phyloP scores from a whole-genome alignment of 1,140 invertebrate genomes.

The Cyrtorhinus lividipennis region DNA sequence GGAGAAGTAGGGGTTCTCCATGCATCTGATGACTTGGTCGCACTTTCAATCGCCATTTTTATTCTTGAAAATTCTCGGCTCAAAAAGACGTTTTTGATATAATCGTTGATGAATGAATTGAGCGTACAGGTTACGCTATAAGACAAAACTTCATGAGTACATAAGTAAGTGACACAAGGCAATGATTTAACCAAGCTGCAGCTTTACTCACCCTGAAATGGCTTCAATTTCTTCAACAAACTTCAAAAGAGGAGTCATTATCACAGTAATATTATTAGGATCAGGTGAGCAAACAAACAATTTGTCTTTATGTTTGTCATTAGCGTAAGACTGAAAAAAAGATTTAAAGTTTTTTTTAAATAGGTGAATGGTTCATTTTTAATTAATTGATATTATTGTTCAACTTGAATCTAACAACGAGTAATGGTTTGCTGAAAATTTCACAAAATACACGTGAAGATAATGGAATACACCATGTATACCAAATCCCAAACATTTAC shows the following conservation, averaged over 20 bases:
- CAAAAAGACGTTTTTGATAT: constrained; percentile 55
- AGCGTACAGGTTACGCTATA: constrained; percentile 46
- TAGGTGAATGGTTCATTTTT: too few relatives aligned
- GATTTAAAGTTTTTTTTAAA: too few relatives aligned
- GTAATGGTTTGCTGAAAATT: too few relatives aligned
- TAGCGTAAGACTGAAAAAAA: constrained; percentile 3
- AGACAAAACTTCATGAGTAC: constrained; percentile 18
- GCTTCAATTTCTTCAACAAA: constrained; percentile 66
- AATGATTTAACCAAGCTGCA: neutral
- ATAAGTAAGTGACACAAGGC: too few relatives aligned
- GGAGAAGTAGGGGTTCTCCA: constrained; percentile 52
- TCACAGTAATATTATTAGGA: constrained; percentile 57
- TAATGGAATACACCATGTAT: too few relatives aligned
- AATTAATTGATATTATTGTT: too few relatives aligned
- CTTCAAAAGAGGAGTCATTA: constrained; percentile 56
- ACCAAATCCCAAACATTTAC: too few relatives aligned
- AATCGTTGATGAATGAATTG: constrained; percentile 57
- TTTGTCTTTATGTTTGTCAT: constrained; percentile 31
- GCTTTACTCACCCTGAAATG: constrained; percentile 29
- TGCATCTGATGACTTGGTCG: constrained; percentile 57
- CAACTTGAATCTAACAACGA: too few relatives aligned
- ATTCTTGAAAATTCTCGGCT: constrained; percentile 43
- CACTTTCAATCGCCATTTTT: constrained; percentile 43
- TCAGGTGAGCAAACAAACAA: constrained; percentile 53
- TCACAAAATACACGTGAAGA: too few relatives aligned